Base-by-base conservation (phyloP, 2,797 vertebrate species). In the Oryzias dopingdopingensis region DNA sequence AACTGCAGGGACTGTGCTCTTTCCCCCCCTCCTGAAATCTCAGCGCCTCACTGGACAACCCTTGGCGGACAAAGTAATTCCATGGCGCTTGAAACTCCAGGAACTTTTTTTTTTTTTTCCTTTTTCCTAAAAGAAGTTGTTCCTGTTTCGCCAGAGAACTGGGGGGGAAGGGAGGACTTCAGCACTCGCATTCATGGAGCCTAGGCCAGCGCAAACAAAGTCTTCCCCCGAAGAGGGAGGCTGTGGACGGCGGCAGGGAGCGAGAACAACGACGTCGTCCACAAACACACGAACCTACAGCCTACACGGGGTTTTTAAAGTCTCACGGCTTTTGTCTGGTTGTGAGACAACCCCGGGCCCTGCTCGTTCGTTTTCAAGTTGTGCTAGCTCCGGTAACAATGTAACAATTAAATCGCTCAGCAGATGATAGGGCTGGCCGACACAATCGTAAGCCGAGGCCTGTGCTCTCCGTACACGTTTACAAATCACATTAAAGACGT, bases 61-160 rank as follows among this genome's bases (percentile, higher is more conserved):
- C 88, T 86, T 88, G 86, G 86, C 84, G 86, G 88, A 89, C 84
- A 86, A 89, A 87, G 85, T 89, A 78, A 85, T 88, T 87, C 83
- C 86, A 88, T 82, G 86, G 88, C 87, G 89, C 89, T 90, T 86
- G 84, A 89, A 91, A 91, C 88, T 90, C 86, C 85, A 87, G 86
- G 87, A 89, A 91, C 87, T 89, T 90, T 90, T 90, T 84, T 83
- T 83, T 45, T 56, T 56, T 24, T 57, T 49, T 72, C 57, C 73
- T 82, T 88, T 86, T 87, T 85, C 87, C 87, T 87, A 88, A 90
- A 90, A 90, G 87, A 90, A 91, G 90, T 91, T 90, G 90, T 91
- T 91, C 90, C 90, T 91, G 86, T 91, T 91, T 90, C 87, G 77
- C 89, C 89, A 86, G 82, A 86, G 87, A 86, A 70, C 42, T 69